These are phyloP conservation scores for Meteorus cinctellus DNA, from an alignment of 2,888 invertebrate genomes.

Conservation along the genomic window DNA sequence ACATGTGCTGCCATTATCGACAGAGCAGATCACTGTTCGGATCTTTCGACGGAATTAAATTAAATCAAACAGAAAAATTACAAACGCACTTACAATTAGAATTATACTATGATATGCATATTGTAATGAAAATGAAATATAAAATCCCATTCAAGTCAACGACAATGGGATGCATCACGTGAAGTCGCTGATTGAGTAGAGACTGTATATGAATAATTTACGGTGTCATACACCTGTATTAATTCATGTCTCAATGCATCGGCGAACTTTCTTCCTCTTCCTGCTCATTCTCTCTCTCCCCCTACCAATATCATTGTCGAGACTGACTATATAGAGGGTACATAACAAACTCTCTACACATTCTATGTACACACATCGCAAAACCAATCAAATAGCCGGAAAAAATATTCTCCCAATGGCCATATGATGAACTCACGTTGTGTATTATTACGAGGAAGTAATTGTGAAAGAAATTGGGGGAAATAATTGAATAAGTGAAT, in stretches of 20 bases:
- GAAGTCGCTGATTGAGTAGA: too few relatives aligned
- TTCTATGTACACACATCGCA: background rate
- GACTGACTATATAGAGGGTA: background rate
- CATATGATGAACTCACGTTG: slow-evolving; percentile 17
- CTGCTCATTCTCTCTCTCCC: slow-evolving; percentile 5
- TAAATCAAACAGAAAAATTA: too few relatives aligned
- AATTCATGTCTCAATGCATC: background rate
- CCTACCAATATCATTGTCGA: slow-evolving; percentile 22
- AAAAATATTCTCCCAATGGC: slow-evolving; percentile 18
- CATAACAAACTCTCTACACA: slow-evolving; percentile 26
- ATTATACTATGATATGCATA: too few relatives aligned
- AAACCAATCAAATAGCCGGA: slow-evolving; percentile 30
- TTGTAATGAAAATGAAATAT: too few relatives aligned
- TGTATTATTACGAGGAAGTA: slow-evolving; percentile 1
- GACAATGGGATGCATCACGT: too few relatives aligned
- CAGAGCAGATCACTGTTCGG: too few relatives aligned
- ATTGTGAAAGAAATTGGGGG: slow-evolving; percentile 7
- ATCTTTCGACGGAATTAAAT: too few relatives aligned
- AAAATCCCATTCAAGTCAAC: too few relatives aligned
- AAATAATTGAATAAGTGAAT: slow-evolving; percentile 12
- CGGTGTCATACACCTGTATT: background rate
- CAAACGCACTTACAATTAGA: too few relatives aligned
- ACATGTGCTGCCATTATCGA: too few relatives aligned
- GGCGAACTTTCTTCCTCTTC: background rate
- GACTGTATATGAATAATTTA: too few relatives aligned